A percentile compares a stretch with the other conserved stretches of the same genome.
Conservation (phyloP, 2,888 invertebrate genomes). For the Siphlonurus alternatus region DNA sequence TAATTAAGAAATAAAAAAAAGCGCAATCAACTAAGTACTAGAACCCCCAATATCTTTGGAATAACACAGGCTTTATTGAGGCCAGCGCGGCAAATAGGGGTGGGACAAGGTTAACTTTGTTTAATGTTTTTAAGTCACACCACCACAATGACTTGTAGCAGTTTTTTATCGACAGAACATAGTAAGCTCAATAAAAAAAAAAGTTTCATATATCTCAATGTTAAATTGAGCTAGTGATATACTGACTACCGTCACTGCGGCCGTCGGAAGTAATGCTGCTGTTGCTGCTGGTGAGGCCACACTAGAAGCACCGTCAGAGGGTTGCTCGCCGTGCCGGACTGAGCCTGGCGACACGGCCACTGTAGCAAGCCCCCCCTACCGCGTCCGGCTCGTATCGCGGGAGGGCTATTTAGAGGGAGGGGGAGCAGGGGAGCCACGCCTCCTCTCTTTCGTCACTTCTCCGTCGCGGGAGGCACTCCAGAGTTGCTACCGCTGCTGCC, state of each 20-base stretch:
- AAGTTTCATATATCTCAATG: too few relatives aligned
- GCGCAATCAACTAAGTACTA: neutral
- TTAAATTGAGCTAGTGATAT: too few relatives aligned
- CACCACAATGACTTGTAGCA: neutral
- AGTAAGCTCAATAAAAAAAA: too few relatives aligned
- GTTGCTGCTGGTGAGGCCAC: neutral
- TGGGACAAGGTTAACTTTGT: neutral
- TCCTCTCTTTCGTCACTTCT: constrained; percentile 1
- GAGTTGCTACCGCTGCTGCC: neutral
- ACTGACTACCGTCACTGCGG: neutral
- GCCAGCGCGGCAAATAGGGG: neutral
- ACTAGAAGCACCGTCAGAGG: neutral
- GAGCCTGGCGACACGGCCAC: neutral
- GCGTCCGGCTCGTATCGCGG: neutral
- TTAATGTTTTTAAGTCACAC: neutral
- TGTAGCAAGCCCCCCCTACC: neutral
- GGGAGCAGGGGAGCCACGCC: neutral
- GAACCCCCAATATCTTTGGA: constrained; percentile 2
- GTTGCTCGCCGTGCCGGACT: neutral
- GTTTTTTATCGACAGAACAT: too few relatives aligned
- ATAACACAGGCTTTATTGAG: neutral
- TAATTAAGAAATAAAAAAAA: too few relatives aligned
- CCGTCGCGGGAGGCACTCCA: neutral
- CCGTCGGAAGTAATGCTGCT: neutral
- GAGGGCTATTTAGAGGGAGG: neutral